Evolutionary conservation across 2,888 invertebrate genomes (phyloP), one percentile per base, ranked within the genome.

Genomic region (Chalcosyrphus nemorum): DNA sequence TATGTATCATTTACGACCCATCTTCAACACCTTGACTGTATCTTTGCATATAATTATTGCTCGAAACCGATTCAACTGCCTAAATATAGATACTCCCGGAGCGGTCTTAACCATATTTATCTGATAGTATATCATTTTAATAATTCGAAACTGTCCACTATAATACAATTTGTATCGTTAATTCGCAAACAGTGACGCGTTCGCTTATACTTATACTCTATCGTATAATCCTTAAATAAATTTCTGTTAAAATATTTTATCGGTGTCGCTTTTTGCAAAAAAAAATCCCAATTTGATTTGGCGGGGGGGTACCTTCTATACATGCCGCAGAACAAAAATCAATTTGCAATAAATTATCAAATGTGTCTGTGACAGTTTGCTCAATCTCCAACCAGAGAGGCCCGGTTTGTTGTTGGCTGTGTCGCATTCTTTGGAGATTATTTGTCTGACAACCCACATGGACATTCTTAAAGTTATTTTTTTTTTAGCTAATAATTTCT

Each of bases 281-380:
- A 24, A 41, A 11, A 56, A 56, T 41, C 43, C 70, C 32, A 63
- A 63, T 75, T 72, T 71, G 56, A 61, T 71, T 76, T 45, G 32
- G 50, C 57, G 13, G 56, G 54, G 41, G 27, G 41, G 29, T 29
- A 29, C 29, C 27, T 29, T 6, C 29, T 7, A 9, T 70, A 56
- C 56, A 15, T 27, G 41, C 61, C 41, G 32, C 43, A 29, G 15
- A 63, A 70, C 54, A 54, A 70, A 70, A 77, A 77, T 70, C 77
- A 77, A 77, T 77, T 77, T 77, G 77, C 70, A 70, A 77, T 77
- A 77, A 70, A 77, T 77, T 70, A 63, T 77, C 68, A 77, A 77
- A 70, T 61, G 61, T 70, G 61, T 70, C 77, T 77, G 70, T 70
- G 77, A 77, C 77, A 77, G 70, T 77, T 70, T 77, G 41, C 41